Percentiles rank a stretch among this genome's conserved stretches.
These are phyloP conservation scores for Matsumurasca onukii DNA, from an alignment of 1,140 invertebrate genomes.

Conservation along the genomic window DNA sequence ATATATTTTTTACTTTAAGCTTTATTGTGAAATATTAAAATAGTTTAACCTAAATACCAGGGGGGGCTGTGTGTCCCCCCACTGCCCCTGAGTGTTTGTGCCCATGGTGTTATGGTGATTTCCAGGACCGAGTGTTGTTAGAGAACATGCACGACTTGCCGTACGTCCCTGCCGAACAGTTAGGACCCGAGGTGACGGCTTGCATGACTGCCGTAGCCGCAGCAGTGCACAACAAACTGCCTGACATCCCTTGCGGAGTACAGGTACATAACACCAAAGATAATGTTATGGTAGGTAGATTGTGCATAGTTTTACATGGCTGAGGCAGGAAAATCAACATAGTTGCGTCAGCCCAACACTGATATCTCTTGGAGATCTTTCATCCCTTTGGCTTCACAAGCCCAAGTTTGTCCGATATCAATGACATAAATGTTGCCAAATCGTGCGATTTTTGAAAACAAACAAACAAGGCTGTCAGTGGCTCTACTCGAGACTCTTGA, in stretches of 20 bases:
- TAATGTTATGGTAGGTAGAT: too few relatives aligned
- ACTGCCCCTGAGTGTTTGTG: conserved; percentile 16
- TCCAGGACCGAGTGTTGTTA: conserved; percentile 72
- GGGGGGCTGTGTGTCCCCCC: not conserved
- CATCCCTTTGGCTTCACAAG: not conserved
- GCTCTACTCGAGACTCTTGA: too few relatives aligned
- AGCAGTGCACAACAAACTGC: conserved; percentile 55
- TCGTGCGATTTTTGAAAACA: too few relatives aligned
- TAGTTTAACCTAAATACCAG: too few relatives aligned
- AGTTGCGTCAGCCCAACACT: too few relatives aligned
- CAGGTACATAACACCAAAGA: conserved; percentile 56
- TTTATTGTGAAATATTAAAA: conserved; percentile 10
- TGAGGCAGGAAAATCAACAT: too few relatives aligned
- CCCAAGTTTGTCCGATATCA: too few relatives aligned
- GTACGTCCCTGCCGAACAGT: conserved; percentile 59
- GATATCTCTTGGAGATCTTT: not conserved
- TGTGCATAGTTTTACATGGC: too few relatives aligned
- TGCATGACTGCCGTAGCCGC: conserved; percentile 64
- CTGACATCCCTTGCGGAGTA: conserved; percentile 58
- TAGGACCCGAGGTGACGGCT: conserved; percentile 69
- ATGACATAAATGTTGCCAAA: too few relatives aligned
- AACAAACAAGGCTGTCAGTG: too few relatives aligned
- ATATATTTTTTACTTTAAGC: not conserved
- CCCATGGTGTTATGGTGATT: conserved; percentile 29
- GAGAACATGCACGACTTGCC: conserved; percentile 90